These are phyloP conservation scores for Centroberyx gerrardi DNA, from an alignment of 2,797 vertebrate species.

Conservation along the genomic window DNA sequence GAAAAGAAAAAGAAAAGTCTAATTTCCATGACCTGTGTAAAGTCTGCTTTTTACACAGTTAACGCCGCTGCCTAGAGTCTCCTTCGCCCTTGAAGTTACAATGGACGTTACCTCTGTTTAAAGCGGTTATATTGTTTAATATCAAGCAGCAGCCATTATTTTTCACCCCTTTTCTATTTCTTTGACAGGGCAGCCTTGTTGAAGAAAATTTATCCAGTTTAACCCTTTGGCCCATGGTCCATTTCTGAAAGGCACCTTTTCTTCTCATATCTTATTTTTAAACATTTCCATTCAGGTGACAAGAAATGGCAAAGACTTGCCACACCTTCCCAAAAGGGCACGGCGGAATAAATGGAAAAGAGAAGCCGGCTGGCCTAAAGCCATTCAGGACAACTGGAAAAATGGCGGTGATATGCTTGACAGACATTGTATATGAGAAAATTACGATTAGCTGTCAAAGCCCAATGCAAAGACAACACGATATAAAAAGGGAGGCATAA, in stretches of 20 bases:
- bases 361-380: background rate
- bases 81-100: constrained; percentile 31
- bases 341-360: background rate
- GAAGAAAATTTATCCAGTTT: constrained; percentile 53
- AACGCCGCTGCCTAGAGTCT: constrained; percentile 25
- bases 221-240: constrained; percentile 25
- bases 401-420: background rate
- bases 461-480: constrained; percentile 4
- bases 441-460: constrained; percentile 11
- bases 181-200: constrained; percentile 40
- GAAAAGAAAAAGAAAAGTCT: background rate
- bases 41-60: constrained; percentile 11
- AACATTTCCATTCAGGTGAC: constrained; percentile 37
- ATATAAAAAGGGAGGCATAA: background rate
- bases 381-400: constrained; percentile 4
- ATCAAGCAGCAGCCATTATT: constrained; percentile 36
- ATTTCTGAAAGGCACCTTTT: constrained; percentile 55
- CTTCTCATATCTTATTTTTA: constrained; percentile 29
- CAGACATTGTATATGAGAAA: background rate
- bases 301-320: constrained; percentile 33
- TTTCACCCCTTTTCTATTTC: constrained; percentile 41
- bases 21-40: constrained; percentile 18
- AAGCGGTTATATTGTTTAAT: constrained; percentile 48
- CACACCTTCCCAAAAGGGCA: constrained; percentile 36
- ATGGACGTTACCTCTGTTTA: constrained; percentile 29